Conservation (phyloP, 2,888 invertebrate genomes). For the Conus canariensis region DNA sequence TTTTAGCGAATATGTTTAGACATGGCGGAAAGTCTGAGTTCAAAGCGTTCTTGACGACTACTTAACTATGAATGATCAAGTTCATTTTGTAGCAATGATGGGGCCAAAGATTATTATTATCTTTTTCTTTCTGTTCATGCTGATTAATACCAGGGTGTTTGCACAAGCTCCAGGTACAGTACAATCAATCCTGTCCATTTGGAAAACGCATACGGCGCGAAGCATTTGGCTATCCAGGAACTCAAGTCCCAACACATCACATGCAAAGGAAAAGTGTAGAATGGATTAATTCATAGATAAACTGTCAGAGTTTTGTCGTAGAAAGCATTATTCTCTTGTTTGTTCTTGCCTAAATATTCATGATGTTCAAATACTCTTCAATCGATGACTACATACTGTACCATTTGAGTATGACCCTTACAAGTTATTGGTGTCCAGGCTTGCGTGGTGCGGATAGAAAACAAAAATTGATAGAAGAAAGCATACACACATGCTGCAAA, state of each 20-base stretch:
- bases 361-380: too few relatives aligned
- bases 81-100: background rate
- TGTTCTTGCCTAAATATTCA: too few relatives aligned
- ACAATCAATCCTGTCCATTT: background rate
- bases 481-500: too few relatives aligned
- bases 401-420: too few relatives aligned
- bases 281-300: too few relatives aligned
- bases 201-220: too few relatives aligned
- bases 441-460: too few relatives aligned
- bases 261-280: background rate
- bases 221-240: background rate
- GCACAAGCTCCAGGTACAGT: conserved; percentile 30
- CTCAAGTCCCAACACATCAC: conserved; percentile 42
- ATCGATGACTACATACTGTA: too few relatives aligned
- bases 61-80: background rate
- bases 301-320: too few relatives aligned
- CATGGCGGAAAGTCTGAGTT: conserved; percentile 33
- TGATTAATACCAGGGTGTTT: background rate
- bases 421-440: too few relatives aligned
- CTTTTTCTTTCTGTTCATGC: background rate
- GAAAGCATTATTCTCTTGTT: too few relatives aligned
- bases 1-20: background rate
- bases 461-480: too few relatives aligned
- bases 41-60: conserved; percentile 40
- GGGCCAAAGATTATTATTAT: background rate